Percentiles rank a stretch among this genome's conserved stretches.
Conservation (phyloP, 2,888 invertebrate species). For the Amblyteles armatorius region DNA sequence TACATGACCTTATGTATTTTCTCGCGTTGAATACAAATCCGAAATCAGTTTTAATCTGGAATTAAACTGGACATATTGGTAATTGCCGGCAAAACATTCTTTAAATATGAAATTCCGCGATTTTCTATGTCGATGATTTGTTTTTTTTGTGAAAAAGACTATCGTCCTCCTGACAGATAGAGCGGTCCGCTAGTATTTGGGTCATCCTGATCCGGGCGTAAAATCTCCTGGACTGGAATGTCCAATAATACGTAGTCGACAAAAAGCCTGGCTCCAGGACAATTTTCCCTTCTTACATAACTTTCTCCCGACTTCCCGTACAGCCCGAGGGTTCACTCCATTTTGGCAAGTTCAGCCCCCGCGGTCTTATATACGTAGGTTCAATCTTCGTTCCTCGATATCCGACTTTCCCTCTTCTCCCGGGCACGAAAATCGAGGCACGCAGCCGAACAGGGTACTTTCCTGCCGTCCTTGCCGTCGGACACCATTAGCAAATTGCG, state of each 20-base stretch:
- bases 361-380: constrained; percentile 22
- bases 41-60: no score
- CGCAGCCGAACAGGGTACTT: constrained; percentile 40
- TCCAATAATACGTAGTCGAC: constrained; percentile 26
- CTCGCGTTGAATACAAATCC: no score
- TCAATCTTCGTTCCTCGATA: constrained; percentile 40
- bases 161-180: not conserved
- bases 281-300: constrained; percentile 46
- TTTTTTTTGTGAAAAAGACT: not conserved
- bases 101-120: not conserved
- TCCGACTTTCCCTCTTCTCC: constrained; percentile 58
- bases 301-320: constrained; percentile 47
- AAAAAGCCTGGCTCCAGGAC: constrained; percentile 44
- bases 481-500: constrained; percentile 72
- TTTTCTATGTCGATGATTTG: not conserved
- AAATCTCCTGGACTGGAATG: constrained; percentile 13
- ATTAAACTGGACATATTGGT: no score
- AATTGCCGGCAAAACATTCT: no score
- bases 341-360: constrained; percentile 39
- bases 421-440: constrained; percentile 34
- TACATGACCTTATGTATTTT: no score
- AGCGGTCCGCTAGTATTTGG: not conserved
- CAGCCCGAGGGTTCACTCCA: constrained; percentile 46
- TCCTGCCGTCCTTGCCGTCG: constrained; percentile 61
- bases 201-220: not conserved